Evolutionary conservation across 1,140 invertebrate species (phyloP).

Genomic region (Drosophila saltans): DNA sequence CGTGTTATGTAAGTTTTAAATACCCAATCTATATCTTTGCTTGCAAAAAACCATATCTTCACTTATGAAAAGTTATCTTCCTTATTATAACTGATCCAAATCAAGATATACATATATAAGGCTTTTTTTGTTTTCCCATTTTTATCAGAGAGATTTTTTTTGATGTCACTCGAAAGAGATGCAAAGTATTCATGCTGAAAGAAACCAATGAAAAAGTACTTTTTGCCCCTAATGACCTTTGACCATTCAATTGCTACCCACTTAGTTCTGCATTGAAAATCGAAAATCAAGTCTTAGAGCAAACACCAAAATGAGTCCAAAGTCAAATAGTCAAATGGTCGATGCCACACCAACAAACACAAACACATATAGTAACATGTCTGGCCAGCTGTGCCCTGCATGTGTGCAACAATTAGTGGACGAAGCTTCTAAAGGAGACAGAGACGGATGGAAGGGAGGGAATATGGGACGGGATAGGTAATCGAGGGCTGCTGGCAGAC

Average conservation of each 20-base stretch:
- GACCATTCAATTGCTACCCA: neutral
- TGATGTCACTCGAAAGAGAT: too few species aligned
- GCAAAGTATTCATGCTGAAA: too few species aligned
- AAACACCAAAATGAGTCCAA: constrained; percentile 10
- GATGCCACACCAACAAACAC: constrained; percentile 3
- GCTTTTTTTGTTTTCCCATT: too few species aligned
- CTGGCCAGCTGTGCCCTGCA: constrained; percentile 12
- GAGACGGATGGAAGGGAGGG: neutral
- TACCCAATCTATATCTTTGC: too few species aligned
- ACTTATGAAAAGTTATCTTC: too few species aligned
- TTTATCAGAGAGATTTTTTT: too few species aligned
- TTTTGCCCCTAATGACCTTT: neutral
- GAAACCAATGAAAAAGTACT: too few species aligned
- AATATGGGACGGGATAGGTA: neutral
- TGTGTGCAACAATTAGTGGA: constrained; percentile 17
- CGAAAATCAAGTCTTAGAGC: constrained; percentile 5
- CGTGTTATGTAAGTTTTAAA: too few species aligned
- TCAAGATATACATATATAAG: too few species aligned
- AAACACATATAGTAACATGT: constrained; percentile 6
- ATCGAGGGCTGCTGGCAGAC: constrained; percentile 32
- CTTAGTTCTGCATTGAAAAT: neutral
- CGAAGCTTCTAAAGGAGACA: neutral
- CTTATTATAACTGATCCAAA: too few species aligned
- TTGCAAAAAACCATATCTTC: too few species aligned
- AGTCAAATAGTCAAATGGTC: constrained; percentile 15